A percentile compares a stretch with the other conserved stretches of the same genome.
These are phyloP conservation scores for Embiotoca jacksoni DNA, from an alignment of 2,113 vertebrate species.

Conservation along the genomic window DNA sequence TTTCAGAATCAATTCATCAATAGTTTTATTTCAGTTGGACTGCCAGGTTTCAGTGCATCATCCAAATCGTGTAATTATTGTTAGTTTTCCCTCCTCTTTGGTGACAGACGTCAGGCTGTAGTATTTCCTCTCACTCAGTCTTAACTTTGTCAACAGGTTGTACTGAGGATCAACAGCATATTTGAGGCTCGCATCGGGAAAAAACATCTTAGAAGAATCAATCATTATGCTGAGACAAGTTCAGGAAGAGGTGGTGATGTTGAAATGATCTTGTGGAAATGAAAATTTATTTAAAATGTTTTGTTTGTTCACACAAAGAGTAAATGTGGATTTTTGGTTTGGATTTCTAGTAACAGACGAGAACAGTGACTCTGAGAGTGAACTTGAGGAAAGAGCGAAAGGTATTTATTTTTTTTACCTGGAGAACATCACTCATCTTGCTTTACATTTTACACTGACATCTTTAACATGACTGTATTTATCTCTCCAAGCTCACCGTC, in stretches of 20 bases:
- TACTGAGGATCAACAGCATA: slow-evolving; percentile 91
- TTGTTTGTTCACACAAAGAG: background rate
- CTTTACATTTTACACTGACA: background rate
- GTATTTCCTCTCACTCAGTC: background rate
- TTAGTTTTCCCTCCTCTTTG: too few species aligned
- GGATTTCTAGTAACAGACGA: slow-evolving; percentile 88
- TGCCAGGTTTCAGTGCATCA: background rate
- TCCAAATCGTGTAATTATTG: too few species aligned
- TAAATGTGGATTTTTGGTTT: slow-evolving; percentile 8
- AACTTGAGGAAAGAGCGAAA: slow-evolving; percentile 91
- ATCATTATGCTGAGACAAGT: slow-evolving; percentile 89
- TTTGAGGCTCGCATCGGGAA: slow-evolving; percentile 91
- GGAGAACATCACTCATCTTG: background rate
- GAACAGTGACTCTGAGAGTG: slow-evolving; percentile 94
- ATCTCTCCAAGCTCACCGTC: slow-evolving; percentile 85
- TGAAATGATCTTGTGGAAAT: background rate
- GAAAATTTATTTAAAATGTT: background rate
- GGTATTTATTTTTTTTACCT: slow-evolving; percentile 60
- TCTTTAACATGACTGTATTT: background rate
- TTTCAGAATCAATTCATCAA: too few species aligned
- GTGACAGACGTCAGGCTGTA: background rate
- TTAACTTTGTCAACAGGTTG: slow-evolving; percentile 79
- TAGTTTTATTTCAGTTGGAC: background rate
- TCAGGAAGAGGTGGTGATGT: slow-evolving; percentile 89
- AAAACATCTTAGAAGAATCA: slow-evolving; percentile 90